Evolutionary conservation across 2,797 vertebrate species (phyloP).

Genomic region (Paguma larvata): DNA sequence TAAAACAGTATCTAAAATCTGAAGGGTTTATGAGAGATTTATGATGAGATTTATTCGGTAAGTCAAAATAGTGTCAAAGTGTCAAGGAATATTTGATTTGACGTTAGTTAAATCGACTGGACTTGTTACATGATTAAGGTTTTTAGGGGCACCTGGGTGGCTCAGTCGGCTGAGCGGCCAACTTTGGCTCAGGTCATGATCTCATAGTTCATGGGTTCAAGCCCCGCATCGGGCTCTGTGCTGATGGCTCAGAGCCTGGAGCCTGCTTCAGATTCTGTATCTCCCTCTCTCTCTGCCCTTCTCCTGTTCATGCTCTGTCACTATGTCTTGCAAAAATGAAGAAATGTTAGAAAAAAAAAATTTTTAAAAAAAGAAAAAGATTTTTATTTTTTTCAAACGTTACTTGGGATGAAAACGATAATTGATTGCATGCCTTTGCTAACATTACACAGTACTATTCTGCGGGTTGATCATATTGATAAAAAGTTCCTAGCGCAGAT

Average conservation of each 20-base stretch:
- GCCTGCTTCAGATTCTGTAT: too few relatives aligned
- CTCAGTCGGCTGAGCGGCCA: too few relatives aligned
- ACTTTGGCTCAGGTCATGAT: too few relatives aligned
- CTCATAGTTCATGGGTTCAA: too few relatives aligned
- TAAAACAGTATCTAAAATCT: conserved; percentile 44
- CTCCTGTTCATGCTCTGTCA: too few relatives aligned
- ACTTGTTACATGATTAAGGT: background rate
- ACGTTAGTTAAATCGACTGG: background rate
- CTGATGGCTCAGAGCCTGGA: too few relatives aligned
- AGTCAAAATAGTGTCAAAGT: conserved; percentile 49
- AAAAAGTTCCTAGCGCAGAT: background rate
- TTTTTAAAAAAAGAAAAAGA: background rate
- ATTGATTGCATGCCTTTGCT: background rate
- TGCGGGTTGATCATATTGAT: background rate
- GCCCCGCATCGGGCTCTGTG: too few relatives aligned
- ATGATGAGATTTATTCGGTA: background rate
- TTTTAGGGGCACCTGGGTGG: background rate
- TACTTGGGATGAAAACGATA: conserved; percentile 2
- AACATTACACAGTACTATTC: background rate
- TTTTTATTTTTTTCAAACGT: background rate
- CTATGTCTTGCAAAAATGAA: too few relatives aligned
- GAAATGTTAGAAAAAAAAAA: too few relatives aligned
- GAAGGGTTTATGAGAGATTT: conserved; percentile 1
- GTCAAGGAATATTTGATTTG: conserved; percentile 48
- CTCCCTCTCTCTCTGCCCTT: too few relatives aligned